These are phyloP conservation scores for Pseudochirops corinnae DNA, from an alignment of 2,797 vertebrate species.

Conservation along the genomic window DNA sequence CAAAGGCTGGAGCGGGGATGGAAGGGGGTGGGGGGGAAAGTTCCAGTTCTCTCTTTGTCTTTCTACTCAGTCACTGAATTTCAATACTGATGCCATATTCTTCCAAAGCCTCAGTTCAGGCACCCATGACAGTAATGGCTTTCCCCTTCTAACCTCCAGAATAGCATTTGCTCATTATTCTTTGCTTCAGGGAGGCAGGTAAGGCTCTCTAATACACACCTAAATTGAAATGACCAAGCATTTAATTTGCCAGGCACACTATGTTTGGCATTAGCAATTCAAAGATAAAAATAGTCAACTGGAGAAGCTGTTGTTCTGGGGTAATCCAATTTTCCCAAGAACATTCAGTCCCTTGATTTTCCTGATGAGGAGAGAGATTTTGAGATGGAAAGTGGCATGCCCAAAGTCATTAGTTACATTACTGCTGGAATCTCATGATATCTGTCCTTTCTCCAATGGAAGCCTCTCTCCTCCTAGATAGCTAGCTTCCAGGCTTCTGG, in stretches of 20 bases:
- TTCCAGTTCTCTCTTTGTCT: background rate
- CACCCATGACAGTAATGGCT: background rate
- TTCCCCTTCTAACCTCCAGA: background rate
- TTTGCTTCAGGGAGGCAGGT: background rate
- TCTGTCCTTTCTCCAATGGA: background rate
- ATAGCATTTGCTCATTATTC: background rate
- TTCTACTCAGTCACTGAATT: background rate
- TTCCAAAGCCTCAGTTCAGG: background rate
- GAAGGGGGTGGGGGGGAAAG: no score
- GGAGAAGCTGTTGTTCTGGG: background rate
- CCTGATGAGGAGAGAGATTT: background rate
- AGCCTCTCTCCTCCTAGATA: background rate
- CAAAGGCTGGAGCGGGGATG: accelerated
- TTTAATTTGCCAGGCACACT: background rate
- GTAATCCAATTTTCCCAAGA: background rate
- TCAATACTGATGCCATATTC: background rate
- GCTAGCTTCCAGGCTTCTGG: background rate
- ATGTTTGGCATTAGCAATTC: background rate
- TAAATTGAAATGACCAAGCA: background rate
- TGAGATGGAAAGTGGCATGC: background rate
- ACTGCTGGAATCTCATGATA: background rate
- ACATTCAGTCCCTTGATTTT: background rate
- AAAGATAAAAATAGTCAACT: background rate
- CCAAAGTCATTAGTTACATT: background rate
- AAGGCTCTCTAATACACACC: background rate